Evolutionary conservation across 2,888 invertebrate species (phyloP).

Genomic region (Orthosia incerta): DNA sequence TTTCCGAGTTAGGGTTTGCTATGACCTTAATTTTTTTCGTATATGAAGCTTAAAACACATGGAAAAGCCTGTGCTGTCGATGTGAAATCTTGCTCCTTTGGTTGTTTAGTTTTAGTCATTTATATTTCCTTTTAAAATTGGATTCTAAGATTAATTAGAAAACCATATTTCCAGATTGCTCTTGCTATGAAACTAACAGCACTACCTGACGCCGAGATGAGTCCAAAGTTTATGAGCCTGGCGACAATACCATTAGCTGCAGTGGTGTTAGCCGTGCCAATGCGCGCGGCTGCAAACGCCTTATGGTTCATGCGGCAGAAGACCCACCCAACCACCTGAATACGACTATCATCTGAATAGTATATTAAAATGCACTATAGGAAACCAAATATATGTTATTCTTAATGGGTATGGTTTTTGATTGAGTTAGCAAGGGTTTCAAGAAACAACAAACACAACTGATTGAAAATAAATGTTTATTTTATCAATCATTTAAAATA

Average conservation of each 20-base stretch:
- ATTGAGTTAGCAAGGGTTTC: not conserved
- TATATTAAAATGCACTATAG: not conserved
- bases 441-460: conserved; percentile 71
- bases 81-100: not conserved
- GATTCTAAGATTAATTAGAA: not conserved
- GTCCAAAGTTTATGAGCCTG: conserved; percentile 65
- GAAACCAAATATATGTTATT: conserved; percentile 11
- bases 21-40: too few relatives aligned
- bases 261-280: conserved; percentile 74
- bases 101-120: not conserved
- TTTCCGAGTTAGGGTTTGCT: too few relatives aligned
- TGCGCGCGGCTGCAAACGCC: conserved; percentile 78
- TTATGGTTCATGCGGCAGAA: conserved; percentile 68
- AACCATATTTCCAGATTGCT: conserved; percentile 68
- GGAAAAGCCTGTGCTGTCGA: not conserved
- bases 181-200: conserved; percentile 72
- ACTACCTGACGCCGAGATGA: conserved; percentile 74
- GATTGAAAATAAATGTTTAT: conserved; percentile 90
- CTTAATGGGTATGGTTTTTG: not conserved
- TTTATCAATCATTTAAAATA: conserved; percentile 90
- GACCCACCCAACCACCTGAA: conserved; percentile 50
- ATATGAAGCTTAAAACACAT: not conserved
- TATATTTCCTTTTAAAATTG: not conserved
- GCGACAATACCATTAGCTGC: conserved; percentile 73
- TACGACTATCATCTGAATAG: not conserved